Base-by-base conservation (phyloP, 2,888 invertebrate genomes). In the Chymomyza fuscimana region DNA sequence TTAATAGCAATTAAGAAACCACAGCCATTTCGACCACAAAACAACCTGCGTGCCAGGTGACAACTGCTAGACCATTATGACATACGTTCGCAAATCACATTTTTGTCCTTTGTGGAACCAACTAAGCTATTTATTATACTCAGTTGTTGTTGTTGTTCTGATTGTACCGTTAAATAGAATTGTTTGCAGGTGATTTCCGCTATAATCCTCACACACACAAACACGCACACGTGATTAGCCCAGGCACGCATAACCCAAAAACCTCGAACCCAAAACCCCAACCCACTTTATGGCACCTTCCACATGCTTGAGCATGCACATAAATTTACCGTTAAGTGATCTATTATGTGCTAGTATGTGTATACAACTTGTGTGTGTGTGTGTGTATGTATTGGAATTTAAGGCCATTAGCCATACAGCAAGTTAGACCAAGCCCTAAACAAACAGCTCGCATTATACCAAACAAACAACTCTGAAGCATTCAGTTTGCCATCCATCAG, bases 281-380 rank as follows among this genome's bases (percentile, higher is more conserved):
- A 46, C 12, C 40, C 40, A 46, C 40, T 46, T 71, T 63, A 46
- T 72, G 71, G 64, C 72, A 69, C 60, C 70, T 77, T 82, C 76
- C 80, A 67, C 74, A 54, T 78, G 82, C 72, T 65, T 75, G 73
- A 78, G 71, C 73, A 72, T 72, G 74, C 73, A 79, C 87, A 83
- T 87, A 85, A 82, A 83, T 83, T 82, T 74, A 66, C 72, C 63
- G 63, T 72, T 69, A 87, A 82, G 81, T 87, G 86, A 87, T 77
- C 79, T 76, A 74, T 80, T 70, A 65, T 67, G 54, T 63, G 60
- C n/a, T n/a, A 25, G 32, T 7, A n/a, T 19, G 40, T 40, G 60
- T 36, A 54, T 15, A 54, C 52, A 54, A 16, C 16, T 3, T 10
- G n/a, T 10, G 65, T 56, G n/a, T 54, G 9, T 54, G 19, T 15